Conservation (phyloP, 2,797 vertebrate genomes). For the Hydrolagus colliei region DNA sequence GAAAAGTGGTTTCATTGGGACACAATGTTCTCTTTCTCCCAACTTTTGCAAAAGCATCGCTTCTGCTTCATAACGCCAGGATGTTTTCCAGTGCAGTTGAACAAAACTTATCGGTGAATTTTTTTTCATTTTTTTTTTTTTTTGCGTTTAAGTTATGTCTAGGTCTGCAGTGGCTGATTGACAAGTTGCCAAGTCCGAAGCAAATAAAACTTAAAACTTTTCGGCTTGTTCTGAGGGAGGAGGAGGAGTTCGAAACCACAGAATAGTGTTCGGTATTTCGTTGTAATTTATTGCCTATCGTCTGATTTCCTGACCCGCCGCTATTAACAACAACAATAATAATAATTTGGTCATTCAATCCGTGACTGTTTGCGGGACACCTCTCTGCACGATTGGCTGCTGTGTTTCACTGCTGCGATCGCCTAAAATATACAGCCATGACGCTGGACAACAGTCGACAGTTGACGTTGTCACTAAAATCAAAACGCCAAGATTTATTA, state of each 20-base stretch:
- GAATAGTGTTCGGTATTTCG: not conserved
- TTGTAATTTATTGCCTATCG: not conserved
- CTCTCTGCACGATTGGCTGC: no score
- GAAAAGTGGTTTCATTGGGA: not conserved
- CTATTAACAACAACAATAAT: not conserved
- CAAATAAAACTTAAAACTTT: slow-evolving; percentile 28
- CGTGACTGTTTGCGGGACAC: no score
- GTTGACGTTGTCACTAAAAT: no score
- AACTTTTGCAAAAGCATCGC: not conserved
- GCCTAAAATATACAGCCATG: no score
- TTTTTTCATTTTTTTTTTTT: not conserved
- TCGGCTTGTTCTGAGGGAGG: slow-evolving; percentile 9
- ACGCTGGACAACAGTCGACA: no score
- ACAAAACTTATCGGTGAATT: slow-evolving; percentile 5
- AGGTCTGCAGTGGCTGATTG: slow-evolving; percentile 20
- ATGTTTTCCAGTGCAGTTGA: slow-evolving; percentile 11
- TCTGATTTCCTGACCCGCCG: slow-evolving; percentile 9
- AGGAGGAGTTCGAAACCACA: not conserved
- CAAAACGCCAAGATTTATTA: no score
- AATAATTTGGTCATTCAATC: no score
- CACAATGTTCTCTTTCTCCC: slow-evolving; percentile 8
- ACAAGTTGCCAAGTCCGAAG: slow-evolving; percentile 13
- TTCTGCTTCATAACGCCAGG: not conserved
- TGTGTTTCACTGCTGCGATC: no score
- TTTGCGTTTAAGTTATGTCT: slow-evolving; percentile 14